A percentile compares a stretch with the other conserved stretches of the same genome.
Evolutionary conservation across 1,140 invertebrate species (phyloP).

Genomic region (Akabosia matsudoensis): DNA sequence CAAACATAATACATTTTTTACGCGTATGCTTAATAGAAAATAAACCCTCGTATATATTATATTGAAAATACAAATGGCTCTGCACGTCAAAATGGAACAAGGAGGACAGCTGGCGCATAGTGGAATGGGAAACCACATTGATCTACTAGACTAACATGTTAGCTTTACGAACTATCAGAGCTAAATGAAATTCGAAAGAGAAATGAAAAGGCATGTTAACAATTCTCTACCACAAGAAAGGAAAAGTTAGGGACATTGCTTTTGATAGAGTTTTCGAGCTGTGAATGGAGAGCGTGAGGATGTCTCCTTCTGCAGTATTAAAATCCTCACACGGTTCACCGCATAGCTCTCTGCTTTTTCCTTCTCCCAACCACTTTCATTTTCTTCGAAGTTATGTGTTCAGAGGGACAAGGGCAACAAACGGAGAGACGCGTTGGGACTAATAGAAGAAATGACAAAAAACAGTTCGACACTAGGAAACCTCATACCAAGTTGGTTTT

Average conservation of each 20-base stretch:
- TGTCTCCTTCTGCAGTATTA: not conserved
- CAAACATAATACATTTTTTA: too few species aligned
- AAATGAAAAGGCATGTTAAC: too few species aligned
- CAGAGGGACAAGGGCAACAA: not conserved
- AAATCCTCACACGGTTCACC: not conserved
- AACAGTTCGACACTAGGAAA: not conserved
- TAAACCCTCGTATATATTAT: too few species aligned
- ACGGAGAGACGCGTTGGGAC: not conserved
- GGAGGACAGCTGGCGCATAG: too few species aligned
- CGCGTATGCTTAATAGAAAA: too few species aligned
- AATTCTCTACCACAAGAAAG: not conserved
- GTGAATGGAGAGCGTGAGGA: not conserved
- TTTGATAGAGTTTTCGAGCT: not conserved
- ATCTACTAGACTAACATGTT: too few species aligned
- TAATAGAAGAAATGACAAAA: conserved; percentile 20
- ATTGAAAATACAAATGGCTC: too few species aligned
- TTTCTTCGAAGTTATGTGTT: not conserved
- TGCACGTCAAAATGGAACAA: too few species aligned
- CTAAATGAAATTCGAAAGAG: too few species aligned
- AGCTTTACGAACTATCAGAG: too few species aligned
- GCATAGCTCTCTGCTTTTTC: not conserved
- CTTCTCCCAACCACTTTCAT: too few species aligned
- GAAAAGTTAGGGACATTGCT: not conserved
- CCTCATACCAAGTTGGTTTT: conserved; percentile 6
- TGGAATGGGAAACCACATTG: too few species aligned